phyloP scores from a whole-genome alignment of 2,113 vertebrate genomes.

The Tachuris rubrigastra region DNA sequence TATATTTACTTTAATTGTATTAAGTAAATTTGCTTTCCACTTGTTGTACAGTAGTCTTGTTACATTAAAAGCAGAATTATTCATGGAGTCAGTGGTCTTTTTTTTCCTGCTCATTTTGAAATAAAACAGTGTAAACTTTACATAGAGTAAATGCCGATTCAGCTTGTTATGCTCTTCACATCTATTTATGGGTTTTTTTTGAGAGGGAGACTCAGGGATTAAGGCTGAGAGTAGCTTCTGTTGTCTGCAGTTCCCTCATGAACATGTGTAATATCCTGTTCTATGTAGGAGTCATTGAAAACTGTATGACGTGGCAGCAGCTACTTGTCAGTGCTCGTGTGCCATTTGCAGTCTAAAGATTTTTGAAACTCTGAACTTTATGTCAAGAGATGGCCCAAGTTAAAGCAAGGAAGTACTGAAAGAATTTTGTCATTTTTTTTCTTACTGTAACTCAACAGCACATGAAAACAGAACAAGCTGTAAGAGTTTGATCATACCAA shows the following conservation, averaged over 20 bases:
- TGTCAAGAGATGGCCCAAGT: background rate
- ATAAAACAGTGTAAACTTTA: background rate
- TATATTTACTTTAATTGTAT: constrained; percentile 66
- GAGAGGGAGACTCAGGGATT: background rate
- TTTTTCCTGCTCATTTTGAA: background rate
- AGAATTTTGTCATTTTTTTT: background rate
- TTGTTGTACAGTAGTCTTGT: constrained; percentile 49
- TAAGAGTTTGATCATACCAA: background rate
- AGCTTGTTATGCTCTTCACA: background rate
- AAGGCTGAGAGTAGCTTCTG: background rate
- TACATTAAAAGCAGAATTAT: constrained; percentile 66
- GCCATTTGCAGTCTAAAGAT: background rate
- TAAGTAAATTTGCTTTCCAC: constrained; percentile 46
- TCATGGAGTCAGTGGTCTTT: background rate
- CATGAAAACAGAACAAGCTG: background rate
- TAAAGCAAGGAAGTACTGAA: background rate
- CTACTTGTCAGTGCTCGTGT: accelerated
- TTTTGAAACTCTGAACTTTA: background rate
- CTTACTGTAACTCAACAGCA: background rate
- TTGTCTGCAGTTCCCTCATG: background rate
- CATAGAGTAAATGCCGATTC: background rate
- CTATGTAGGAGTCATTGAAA: background rate
- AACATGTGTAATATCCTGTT: accelerated
- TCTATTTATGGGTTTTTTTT: background rate
- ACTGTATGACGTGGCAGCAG: accelerated